Percentiles rank a stretch among this genome's conserved stretches.
Evolutionary conservation across 92 coral and sea anemone genomes (phyloP).

Genomic region (Epizoanthus illoricatus): DNA sequence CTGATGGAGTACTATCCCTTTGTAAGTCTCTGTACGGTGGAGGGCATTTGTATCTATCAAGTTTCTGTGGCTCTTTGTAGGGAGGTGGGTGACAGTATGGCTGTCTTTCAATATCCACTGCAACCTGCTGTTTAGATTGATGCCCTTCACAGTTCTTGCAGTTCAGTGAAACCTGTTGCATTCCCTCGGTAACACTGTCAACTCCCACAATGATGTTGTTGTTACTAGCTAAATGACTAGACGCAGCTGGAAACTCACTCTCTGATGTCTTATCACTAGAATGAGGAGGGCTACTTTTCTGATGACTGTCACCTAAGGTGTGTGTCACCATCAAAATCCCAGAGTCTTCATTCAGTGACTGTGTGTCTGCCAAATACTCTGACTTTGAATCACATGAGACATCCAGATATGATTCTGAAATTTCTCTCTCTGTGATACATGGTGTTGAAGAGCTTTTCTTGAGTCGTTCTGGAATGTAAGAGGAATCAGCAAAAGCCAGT

Average conservation of each 20-base stretch:
- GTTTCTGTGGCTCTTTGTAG: conserved; percentile 52
- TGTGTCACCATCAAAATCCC: conserved; percentile 65
- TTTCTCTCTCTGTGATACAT: conserved; percentile 58
- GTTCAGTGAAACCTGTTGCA: conserved; percentile 21
- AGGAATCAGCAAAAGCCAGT: not conserved
- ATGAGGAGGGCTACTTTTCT: conserved; percentile 20
- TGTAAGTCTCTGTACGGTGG: conserved; percentile 93
- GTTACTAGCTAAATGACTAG: not conserved
- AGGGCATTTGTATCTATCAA: conserved; percentile 82
- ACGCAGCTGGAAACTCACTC: not conserved
- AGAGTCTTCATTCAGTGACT: conserved; percentile 64
- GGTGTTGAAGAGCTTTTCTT: conserved; percentile 85
- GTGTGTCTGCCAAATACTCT: conserved; percentile 46
- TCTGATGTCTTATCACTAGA: conserved; percentile 19
- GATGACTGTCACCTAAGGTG: conserved; percentile 27
- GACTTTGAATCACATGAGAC: conserved; percentile 49
- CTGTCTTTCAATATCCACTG: conserved; percentile 33
- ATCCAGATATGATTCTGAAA: conserved; percentile 48
- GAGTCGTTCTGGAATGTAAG: conserved; percentile 59
- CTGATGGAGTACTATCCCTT: not conserved
- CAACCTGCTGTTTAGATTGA: conserved; percentile 23
- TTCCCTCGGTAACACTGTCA: conserved; percentile 3
- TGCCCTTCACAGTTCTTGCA: conserved; percentile 29
- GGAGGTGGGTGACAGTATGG: conserved; percentile 85
- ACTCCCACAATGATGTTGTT: not conserved